These are phyloP conservation scores for Notospermus geniculatus DNA, from an alignment of 1,140 invertebrate species.

Conservation along the genomic window DNA sequence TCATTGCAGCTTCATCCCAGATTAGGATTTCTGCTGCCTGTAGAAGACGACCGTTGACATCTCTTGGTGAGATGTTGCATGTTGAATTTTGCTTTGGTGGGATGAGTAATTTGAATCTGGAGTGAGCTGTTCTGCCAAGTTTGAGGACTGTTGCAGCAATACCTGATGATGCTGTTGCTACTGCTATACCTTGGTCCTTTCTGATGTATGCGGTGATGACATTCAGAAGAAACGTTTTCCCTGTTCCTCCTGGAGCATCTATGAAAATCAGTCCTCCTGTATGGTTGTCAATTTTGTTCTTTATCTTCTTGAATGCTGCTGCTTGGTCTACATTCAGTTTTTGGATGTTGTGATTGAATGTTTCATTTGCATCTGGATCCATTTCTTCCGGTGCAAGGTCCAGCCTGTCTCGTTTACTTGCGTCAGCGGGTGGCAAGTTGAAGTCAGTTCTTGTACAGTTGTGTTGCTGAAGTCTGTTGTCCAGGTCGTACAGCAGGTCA, in stretches of 20 bases:
- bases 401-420: no score
- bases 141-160: constrained; percentile 2
- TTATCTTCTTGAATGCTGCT: no score
- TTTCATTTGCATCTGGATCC: no score
- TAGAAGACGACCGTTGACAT: not conserved
- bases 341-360: no score
- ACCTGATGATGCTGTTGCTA: constrained; percentile 2
- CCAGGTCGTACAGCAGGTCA: no score
- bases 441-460: no score
- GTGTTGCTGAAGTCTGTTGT: no score
- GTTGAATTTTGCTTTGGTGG: not conserved
- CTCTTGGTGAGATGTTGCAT: constrained; percentile 3
- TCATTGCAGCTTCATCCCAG: not conserved
- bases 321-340: no score
- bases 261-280: constrained; percentile 47
- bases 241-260: constrained; percentile 16
- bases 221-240: constrained; percentile 4
- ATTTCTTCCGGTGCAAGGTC: no score
- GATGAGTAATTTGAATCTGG: constrained; percentile 3
- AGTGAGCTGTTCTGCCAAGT: constrained; percentile 1
- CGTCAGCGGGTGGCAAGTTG: no score
- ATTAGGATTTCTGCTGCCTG: not conserved
- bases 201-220: not conserved
- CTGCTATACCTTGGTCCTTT: not conserved
- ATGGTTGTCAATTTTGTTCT: not conserved